phyloP scores from a whole-genome alignment of 2,797 vertebrate species.

The Miichthys miiuy region DNA sequence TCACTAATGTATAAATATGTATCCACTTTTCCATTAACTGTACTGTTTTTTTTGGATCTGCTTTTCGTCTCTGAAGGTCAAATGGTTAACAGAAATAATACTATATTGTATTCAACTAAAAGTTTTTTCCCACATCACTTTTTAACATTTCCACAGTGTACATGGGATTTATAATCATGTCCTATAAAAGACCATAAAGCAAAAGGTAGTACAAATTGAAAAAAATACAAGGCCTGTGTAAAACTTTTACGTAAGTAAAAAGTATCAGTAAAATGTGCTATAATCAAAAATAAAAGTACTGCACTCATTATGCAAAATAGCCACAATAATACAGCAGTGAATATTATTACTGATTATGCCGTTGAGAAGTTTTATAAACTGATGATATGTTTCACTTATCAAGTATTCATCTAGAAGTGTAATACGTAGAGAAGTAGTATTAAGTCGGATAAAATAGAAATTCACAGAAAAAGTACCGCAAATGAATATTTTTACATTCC shows the following conservation, averaged over 20 bases:
- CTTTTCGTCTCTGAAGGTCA: neutral
- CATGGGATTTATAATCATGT: neutral
- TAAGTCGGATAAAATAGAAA: neutral
- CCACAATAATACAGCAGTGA: neutral
- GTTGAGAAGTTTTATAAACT: neutral
- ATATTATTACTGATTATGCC: neutral
- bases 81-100: neutral
- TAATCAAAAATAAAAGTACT: neutral
- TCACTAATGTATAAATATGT: conserved; percentile 7
- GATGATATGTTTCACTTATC: neutral
- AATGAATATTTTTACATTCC: neutral
- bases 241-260: neutral
- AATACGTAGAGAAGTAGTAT: neutral
- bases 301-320: no score
- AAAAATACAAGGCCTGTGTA: no score
- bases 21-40: neutral
- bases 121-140: neutral
- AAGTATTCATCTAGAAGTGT: neutral
- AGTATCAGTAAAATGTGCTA: neutral
- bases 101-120: neutral
- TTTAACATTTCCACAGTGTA: no score
- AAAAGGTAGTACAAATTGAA: neutral
- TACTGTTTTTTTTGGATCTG: neutral
- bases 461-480: neutral
- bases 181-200: neutral